These are phyloP conservation scores for Anthopleura xanthogrammica DNA, from an alignment of 92 coral and sea anemone genomes.

Conservation along the genomic window DNA sequence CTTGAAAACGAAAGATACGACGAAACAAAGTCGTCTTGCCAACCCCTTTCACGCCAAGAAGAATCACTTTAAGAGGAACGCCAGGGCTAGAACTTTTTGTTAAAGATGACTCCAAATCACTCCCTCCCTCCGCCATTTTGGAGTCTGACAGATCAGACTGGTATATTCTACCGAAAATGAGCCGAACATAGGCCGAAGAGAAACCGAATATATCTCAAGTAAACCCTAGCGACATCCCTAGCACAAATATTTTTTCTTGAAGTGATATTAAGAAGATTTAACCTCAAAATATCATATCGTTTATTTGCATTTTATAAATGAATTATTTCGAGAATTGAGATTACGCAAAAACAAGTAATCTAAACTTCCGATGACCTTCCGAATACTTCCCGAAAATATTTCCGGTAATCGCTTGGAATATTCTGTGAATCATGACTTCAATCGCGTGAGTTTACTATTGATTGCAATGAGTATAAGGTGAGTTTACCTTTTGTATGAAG, in stretches of 20 bases:
- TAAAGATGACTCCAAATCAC: slow-evolving; percentile 18
- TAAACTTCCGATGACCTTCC: neutral
- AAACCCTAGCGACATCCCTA: neutral
- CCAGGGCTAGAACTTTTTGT: neutral
- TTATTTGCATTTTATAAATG: neutral
- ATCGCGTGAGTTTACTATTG: neutral
- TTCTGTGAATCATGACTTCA: too few species aligned
- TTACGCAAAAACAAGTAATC: neutral
- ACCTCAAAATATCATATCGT: neutral
- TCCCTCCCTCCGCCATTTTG: slow-evolving; percentile 26
- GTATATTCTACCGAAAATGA: neutral
- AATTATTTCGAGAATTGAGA: neutral
- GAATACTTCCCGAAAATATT: neutral
- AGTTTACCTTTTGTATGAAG: too few species aligned
- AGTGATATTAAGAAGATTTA: neutral
- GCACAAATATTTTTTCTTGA: neutral
- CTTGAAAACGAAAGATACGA: slow-evolving; percentile 40
- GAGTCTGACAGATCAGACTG: neutral
- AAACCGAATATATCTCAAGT: neutral
- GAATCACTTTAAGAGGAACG: slow-evolving; percentile 67
- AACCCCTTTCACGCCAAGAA: slow-evolving; percentile 84
- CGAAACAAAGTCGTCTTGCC: slow-evolving; percentile 88
- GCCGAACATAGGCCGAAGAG: neutral
- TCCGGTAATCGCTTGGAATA: neutral
- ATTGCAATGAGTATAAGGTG: too few species aligned